Evolutionary conservation across 2,113 vertebrate genomes (phyloP).

Genomic region (Planiliza haematocheilus): DNA sequence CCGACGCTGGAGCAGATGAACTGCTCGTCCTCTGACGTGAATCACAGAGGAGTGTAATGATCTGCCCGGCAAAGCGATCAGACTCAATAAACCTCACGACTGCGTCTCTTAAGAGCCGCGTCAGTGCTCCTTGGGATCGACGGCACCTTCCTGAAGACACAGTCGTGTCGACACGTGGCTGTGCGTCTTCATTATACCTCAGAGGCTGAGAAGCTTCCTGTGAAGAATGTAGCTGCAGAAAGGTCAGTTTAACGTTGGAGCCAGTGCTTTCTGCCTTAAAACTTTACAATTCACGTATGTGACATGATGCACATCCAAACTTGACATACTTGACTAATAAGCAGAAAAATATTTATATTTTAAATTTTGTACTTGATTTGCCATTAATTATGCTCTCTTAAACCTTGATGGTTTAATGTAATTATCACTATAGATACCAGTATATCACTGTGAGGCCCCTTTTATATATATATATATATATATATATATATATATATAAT

Average conservation of each 20-base stretch:
- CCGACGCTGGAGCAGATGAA: constrained; percentile 49
- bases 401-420: too few relatives aligned
- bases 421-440: too few relatives aligned
- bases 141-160: background rate
- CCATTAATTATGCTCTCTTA: too few relatives aligned
- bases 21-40: background rate
- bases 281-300: background rate
- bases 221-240: background rate
- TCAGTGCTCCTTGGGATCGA: background rate
- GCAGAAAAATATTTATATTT: too few relatives aligned
- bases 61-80: background rate
- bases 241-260: background rate
- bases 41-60: background rate
- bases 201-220: constrained; percentile 4
- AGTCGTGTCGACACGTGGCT: background rate
- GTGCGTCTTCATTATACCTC: constrained; percentile 21
- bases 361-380: too few relatives aligned
- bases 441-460: too few relatives aligned
- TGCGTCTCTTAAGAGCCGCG: background rate
- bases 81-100: background rate
- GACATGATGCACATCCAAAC: too few relatives aligned
- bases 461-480: too few relatives aligned
- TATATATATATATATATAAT: too few relatives aligned
- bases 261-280: background rate
- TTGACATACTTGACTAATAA: too few relatives aligned